Evolutionary conservation across 2,888 invertebrate species (phyloP), one percentile per base, ranked within the genome.

Genomic region (Caenorhabditis imperialis): DNA sequence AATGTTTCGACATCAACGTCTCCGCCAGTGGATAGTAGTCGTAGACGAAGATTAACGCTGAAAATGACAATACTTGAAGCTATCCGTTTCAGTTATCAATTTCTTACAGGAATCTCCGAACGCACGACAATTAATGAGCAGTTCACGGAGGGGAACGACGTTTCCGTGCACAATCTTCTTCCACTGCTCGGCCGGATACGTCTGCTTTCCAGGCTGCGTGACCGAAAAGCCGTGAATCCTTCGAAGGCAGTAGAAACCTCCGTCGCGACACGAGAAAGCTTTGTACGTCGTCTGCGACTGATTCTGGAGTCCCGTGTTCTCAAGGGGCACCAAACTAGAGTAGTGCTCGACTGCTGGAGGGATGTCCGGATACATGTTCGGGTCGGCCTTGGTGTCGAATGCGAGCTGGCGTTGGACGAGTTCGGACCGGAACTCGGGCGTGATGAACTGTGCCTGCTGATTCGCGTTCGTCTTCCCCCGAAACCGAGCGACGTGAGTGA

Each of bases 61-160:
- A 33, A 84, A 75, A 6, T 10, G 14, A 45, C 0, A 27, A n/a
- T n/a, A n/a, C n/a, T n/a, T n/a, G n/a, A n/a, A n/a, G n/a, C n/a
- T n/a, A n/a, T n/a, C n/a, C n/a, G n/a, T n/a, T n/a, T n/a, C n/a
- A n/a, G n/a, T n/a, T n/a, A n/a, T n/a, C n/a, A n/a, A n/a, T n/a
- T n/a, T 91, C 93, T 92, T 89, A 95, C 95, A 96, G 90, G 93
- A 93, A 90, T 98, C 98, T 84, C 94, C 94, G 90, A 98, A 99
- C 48, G 94, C 93, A 90, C 95, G 94, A 10, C 70, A 63, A 40
- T 97, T 96, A 37, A 94, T 93, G 90, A 97, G 96, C 82, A 94
- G 93, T 89, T 97, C 96, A 87, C 94, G 92, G 67, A 98, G 90
- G 85, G 93, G 93, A 72, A 97, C 94, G 82, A 98, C 92, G 91